phyloP scores from a whole-genome alignment of 1,140 invertebrate genomes.

The Heliothis virescens region DNA sequence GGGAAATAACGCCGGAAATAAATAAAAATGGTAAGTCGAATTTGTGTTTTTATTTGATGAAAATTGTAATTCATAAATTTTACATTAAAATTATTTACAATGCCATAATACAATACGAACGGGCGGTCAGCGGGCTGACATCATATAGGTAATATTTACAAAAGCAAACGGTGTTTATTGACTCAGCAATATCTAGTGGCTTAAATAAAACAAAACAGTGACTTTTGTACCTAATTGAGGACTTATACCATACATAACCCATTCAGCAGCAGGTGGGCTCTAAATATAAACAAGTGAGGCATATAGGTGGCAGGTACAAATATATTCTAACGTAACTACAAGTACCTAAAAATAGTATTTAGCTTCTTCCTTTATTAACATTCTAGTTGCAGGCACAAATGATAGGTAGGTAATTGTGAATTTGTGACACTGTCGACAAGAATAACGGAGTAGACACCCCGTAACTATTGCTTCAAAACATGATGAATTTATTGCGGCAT shows the following conservation, averaged over 20 bases:
- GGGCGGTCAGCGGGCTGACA: constrained; percentile 56
- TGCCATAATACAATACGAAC: constrained; percentile 69
- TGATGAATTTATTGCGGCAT: constrained; percentile 49
- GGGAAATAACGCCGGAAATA: neutral
- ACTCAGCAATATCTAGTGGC: constrained; percentile 14
- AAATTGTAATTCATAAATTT: constrained; percentile 84
- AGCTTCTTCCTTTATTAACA: constrained; percentile 4
- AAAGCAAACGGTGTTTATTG: constrained; percentile 52
- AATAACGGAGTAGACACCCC: too few relatives aligned
- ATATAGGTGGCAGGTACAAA: constrained; percentile 27
- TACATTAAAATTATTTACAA: constrained; percentile 85
- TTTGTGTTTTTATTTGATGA: constrained; percentile 84
- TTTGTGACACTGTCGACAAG: neutral
- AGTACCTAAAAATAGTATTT: constrained; percentile 14
- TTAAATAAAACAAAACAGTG: constrained; percentile 16
- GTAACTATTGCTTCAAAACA: too few relatives aligned
- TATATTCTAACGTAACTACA: constrained; percentile 19
- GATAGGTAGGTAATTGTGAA: neutral
- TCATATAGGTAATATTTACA: constrained; percentile 71
- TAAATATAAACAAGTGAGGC: constrained; percentile 22
- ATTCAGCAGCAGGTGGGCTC: neutral
- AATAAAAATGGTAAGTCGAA: constrained; percentile 64
- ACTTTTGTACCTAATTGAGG: neutral
- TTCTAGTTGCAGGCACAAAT: constrained; percentile 5
- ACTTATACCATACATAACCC: neutral